A percentile compares a stretch with the other conserved stretches of the same genome.
These are phyloP conservation scores for Petrocephalus zakoni DNA, from an alignment of 2,113 vertebrate genomes.

Conservation along the genomic window DNA sequence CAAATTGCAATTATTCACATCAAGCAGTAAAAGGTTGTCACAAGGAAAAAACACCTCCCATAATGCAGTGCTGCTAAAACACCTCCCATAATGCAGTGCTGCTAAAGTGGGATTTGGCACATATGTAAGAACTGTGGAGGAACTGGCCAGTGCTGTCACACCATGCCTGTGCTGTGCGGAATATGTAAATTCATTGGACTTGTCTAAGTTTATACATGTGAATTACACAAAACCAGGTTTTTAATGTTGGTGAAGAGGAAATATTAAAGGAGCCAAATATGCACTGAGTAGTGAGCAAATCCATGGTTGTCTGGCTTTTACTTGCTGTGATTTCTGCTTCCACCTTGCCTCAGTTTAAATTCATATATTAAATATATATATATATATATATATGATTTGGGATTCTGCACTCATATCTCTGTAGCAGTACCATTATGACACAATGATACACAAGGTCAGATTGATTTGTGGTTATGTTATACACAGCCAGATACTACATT, in stretches of 20 bases:
- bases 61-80: too few species aligned
- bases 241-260: background rate
- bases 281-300: background rate
- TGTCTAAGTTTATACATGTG: background rate
- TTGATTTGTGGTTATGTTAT: background rate
- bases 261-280: constrained; percentile 1
- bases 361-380: too few species aligned
- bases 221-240: background rate
- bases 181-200: background rate
- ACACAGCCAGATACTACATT: background rate
- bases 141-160: background rate
- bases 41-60: too few species aligned
- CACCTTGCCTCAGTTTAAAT: background rate
- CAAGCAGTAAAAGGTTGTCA: background rate
- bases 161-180: background rate
- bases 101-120: background rate
- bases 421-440: background rate
- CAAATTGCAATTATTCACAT: background rate
- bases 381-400: too few species aligned
- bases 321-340: background rate
- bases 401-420: background rate
- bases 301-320: background rate
- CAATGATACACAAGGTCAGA: background rate
- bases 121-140: background rate
- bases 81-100: background rate